A percentile compares a stretch with the other conserved stretches of the same genome.
Evolutionary conservation across 2,113 vertebrate genomes (phyloP).

Genomic region (Spea multiplicata): DNA sequence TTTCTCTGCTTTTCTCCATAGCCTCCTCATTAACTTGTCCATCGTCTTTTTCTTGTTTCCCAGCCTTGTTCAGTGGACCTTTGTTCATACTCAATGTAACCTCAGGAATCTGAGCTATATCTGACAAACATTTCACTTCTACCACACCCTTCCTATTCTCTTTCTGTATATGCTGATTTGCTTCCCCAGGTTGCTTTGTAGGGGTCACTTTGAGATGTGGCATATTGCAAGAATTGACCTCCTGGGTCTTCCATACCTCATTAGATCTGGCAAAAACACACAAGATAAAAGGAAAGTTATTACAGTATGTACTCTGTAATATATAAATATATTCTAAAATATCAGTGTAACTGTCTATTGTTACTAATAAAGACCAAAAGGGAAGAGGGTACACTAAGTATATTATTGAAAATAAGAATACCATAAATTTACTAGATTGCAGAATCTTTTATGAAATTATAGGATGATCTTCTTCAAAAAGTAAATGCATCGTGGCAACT

Average conservation of each 20-base stretch:
- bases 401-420: too few relatives aligned
- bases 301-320: not conserved
- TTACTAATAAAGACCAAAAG: too few relatives aligned
- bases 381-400: too few relatives aligned
- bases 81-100: conserved; percentile 5
- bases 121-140: not conserved
- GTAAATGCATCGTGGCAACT: too few relatives aligned
- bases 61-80: not conserved
- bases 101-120: not conserved
- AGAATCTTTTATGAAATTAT: too few relatives aligned
- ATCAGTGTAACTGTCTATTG: too few relatives aligned
- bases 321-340: too few relatives aligned
- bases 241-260: conserved; percentile 49
- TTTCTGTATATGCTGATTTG: conserved; percentile 9
- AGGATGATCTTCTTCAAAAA: too few relatives aligned
- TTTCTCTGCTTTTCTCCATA: conserved; percentile 10
- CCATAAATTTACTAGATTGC: too few relatives aligned
- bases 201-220: conserved; percentile 23
- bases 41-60: not conserved
- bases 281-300: not conserved
- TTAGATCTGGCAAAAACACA: conserved; percentile 28
- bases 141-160: not conserved
- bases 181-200: conserved; percentile 22
- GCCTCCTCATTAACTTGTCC: not conserved
- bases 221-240: conserved; percentile 1